A percentile compares a stretch with the other conserved stretches of the same genome.
phyloP scores from a whole-genome alignment of 2,113 vertebrate species.

The Onychostoma macrolepis region DNA sequence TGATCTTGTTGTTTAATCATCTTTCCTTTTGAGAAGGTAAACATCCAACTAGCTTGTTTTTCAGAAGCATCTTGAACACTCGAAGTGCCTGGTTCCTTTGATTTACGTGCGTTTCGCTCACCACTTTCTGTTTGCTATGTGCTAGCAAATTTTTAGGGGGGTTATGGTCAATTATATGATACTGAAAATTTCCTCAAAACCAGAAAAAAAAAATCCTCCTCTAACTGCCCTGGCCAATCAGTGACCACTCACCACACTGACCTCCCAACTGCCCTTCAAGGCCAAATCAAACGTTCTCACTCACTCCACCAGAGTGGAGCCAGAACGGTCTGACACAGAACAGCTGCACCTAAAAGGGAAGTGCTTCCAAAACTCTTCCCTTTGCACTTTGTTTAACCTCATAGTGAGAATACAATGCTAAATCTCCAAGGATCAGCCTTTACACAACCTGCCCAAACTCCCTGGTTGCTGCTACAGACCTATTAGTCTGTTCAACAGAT shows the following conservation, averaged over 20 bases:
- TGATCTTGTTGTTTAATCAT: not conserved
- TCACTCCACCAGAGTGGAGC: not conserved
- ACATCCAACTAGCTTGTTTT: not conserved
- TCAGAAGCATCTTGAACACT: not conserved
- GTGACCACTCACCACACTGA: not conserved
- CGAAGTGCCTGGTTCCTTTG: not conserved
- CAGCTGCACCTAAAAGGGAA: constrained; percentile 29
- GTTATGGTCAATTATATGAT: not conserved
- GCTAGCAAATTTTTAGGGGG: not conserved
- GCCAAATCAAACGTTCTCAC: not conserved
- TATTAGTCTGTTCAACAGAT: constrained; percentile 47
- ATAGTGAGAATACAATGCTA: constrained; percentile 6
- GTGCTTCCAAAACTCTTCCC: not conserved
- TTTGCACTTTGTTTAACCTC: constrained; percentile 28
- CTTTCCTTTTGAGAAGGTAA: not conserved
- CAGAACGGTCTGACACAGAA: not conserved
- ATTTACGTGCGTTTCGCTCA: not conserved
- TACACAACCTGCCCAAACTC: not conserved
- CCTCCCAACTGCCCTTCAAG: not conserved
- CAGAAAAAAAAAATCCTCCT: not conserved
- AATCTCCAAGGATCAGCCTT: constrained; percentile 3
- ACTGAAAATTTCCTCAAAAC: not conserved
- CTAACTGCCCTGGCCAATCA: constrained; percentile 8
- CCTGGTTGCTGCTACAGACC: constrained; percentile 32
- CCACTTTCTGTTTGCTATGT: not conserved